Base-by-base conservation (phyloP, 2,888 invertebrate species). In the Merodon equestris region DNA sequence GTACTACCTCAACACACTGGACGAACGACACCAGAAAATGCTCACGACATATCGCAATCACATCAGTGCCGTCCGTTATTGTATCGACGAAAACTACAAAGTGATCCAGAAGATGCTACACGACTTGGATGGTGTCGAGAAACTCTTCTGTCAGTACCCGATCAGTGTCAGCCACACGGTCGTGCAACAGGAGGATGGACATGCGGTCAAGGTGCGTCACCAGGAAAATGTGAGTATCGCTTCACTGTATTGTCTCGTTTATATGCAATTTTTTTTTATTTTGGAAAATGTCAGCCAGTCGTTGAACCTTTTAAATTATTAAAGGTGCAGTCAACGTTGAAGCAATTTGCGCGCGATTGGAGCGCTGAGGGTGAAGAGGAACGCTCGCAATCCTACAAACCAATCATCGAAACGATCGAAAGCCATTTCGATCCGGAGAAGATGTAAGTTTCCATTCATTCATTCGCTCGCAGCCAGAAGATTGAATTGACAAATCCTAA, bases 331-430 rank as follows among this genome's bases (percentile, higher is more conserved):
- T 95, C 96, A 14, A 97, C 97, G 1, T 90, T 99, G 83, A 97
- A 98, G 87, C 98, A 99, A 88, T 92, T 99, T 84, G 96, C 96
- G n/a, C 91, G 99, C 0, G 99, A 99, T 87, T 99, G 99, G 99
- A 97, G 97, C 84, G 90, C 90, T 0, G 93, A 94, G 81, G 98
- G 98, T 0, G 92, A 92, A 0, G 90, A 91, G 2, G 98, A 99
- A 88, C 90, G 98, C 27, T 91, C 92, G 42, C 93, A 95, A 63
- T 97, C 97, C 84, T 99, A 98, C 87, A 92, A 92, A 82, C 98
- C 97, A 0, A 96, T 99, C 50, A 91, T 99, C 13, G 93, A 95
- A 48, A 96, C 96, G 88, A 92, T 98, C 57, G 91, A 94, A 63
- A 87, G 90, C 12, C 90, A 93, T 71, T 97, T 94, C 87, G 94